Conservation (phyloP, 2,113 vertebrate genomes). For the Trinectes maculatus region DNA sequence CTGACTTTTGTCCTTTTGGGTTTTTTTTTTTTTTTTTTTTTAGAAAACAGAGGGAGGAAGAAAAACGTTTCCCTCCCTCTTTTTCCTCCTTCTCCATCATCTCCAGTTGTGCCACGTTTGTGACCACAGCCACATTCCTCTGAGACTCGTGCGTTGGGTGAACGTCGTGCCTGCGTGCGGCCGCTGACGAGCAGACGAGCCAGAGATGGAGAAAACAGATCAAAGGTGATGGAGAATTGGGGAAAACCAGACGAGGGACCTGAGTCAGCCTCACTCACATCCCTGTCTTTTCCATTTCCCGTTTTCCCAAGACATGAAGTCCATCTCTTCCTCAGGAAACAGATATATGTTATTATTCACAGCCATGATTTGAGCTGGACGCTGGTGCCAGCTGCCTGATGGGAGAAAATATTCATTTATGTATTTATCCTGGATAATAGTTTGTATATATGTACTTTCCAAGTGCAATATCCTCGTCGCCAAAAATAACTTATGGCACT, state of each 20-base stretch:
- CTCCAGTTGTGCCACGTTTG: conserved; percentile 56
- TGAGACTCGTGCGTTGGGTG: conserved; percentile 47
- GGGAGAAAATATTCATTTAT: conserved; percentile 47
- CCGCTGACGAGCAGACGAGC: conserved; percentile 41
- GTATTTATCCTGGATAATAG: conserved; percentile 38
- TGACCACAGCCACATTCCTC: conserved; percentile 72
- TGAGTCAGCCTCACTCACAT: conserved; percentile 21
- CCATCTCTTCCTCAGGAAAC: conserved; percentile 21
- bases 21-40: no score
- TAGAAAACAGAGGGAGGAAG: conserved; percentile 50
- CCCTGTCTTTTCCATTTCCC: conserved; percentile 41
- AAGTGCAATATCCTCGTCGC: conserved; percentile 32
- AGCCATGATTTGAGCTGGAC: conserved; percentile 4
- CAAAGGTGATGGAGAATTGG: not conserved
- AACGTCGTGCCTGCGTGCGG: conserved; percentile 42
- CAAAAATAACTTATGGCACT: conserved; percentile 32
- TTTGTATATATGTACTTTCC: conserved; percentile 18
- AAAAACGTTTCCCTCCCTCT: conserved; percentile 53
- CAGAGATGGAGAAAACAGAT: conserved; percentile 14
- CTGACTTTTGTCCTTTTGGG: conserved; percentile 24
- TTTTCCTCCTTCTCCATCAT: not conserved
- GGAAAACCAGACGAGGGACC: not conserved
- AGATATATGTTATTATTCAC: conserved; percentile 44
- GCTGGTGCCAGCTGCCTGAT: conserved; percentile 8
- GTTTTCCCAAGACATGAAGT: conserved; percentile 4